phyloP scores from a whole-genome alignment of 1,140 invertebrate species.

The Diploscapter pachys region DNA sequence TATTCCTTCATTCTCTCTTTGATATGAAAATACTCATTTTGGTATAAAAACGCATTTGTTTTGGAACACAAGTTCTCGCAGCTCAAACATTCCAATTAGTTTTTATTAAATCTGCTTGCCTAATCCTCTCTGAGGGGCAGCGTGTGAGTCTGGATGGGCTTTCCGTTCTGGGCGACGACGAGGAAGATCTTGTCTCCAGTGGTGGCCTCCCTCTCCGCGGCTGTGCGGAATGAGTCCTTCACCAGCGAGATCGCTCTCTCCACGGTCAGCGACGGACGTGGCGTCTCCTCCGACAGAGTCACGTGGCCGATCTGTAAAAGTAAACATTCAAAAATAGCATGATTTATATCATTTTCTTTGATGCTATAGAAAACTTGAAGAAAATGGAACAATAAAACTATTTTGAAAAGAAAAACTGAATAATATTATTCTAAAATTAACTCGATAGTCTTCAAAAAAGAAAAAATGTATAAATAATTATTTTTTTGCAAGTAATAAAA shows the following conservation, averaged over 20 bases:
- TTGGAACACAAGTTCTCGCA: no score
- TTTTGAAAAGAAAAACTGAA: not conserved
- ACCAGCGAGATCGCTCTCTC: conserved; percentile 79
- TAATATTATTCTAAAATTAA: no score
- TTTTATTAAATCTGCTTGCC: not conserved
- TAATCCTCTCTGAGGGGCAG: conserved; percentile 61
- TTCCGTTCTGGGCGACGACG: conserved; percentile 84
- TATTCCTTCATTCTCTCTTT: no score
- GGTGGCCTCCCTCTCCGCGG: conserved; percentile 92
- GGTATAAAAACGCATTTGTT: no score
- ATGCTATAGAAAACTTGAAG: conserved; percentile 20
- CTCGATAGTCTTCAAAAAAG: no score
- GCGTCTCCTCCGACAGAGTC: conserved; percentile 36
- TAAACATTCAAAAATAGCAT: not conserved
- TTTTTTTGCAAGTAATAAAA: no score
- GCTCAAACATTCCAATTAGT: no score
- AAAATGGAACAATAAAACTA: conserved; percentile 24
- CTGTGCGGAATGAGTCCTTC: conserved; percentile 89
- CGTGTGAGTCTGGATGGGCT: conserved; percentile 64
- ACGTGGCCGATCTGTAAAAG: conserved; percentile 47
- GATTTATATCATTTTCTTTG: conserved; percentile 9
- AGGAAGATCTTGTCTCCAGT: conserved; percentile 87
- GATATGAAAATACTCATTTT: no score
- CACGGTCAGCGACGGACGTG: conserved; percentile 65
- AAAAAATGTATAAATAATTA: no score